Percentiles rank a stretch among this genome's conserved stretches.
Evolutionary conservation across 2,797 vertebrate genomes (phyloP).

Genomic region (Chloroceryle inda): DNA sequence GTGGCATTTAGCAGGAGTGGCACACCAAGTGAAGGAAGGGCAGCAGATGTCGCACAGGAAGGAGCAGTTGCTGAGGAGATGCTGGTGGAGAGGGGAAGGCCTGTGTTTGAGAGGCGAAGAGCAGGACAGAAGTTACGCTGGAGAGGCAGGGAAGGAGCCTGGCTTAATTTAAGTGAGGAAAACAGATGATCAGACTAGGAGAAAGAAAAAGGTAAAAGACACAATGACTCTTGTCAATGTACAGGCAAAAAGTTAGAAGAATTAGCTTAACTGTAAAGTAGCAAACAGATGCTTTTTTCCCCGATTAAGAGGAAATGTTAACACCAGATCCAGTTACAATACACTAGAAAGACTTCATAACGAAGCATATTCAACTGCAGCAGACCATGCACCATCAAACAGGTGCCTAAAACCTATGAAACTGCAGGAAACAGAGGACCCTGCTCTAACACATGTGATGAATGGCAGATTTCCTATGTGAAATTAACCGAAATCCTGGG

Average conservation of each 20-base stretch:
- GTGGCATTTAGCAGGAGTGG: not conserved
- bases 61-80: not conserved
- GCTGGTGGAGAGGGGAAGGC: not conserved
- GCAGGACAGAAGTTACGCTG: not conserved
- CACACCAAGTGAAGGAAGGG: rapidly evolving
- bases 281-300: not conserved
- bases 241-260: not conserved
- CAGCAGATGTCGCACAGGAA: not conserved
- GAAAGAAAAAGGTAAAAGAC: not conserved
- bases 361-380: not conserved
- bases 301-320: not conserved
- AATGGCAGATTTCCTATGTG: not conserved
- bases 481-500: not conserved
- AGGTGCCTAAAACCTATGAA: not conserved
- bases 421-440: not conserved
- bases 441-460: not conserved
- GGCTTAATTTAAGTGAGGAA: not conserved
- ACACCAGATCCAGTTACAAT: not conserved
- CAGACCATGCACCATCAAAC: not conserved
- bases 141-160: not conserved
- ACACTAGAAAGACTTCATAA: not conserved
- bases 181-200: not conserved
- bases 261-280: not conserved
- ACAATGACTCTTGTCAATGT: not conserved
- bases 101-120: not conserved